A percentile compares a stretch with the other conserved stretches of the same genome.
These are phyloP conservation scores for Prolemur simus DNA, from an alignment of 2,113 vertebrate species.

Conservation along the genomic window DNA sequence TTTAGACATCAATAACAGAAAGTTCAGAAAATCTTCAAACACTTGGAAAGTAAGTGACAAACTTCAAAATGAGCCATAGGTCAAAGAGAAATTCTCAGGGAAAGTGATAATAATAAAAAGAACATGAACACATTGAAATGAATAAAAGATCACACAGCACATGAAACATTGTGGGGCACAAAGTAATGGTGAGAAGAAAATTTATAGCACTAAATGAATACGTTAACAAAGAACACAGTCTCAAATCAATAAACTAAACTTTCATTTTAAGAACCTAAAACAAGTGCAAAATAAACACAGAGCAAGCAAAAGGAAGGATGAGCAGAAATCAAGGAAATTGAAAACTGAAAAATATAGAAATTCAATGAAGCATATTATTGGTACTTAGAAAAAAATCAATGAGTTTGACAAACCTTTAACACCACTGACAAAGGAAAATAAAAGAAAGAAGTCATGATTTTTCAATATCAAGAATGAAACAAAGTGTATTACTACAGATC, in stretches of 20 bases:
- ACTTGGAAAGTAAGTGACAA: not conserved
- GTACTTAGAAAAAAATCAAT: not conserved
- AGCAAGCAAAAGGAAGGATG: not conserved
- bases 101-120: no score
- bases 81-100: not conserved
- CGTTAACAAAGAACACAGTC: not conserved
- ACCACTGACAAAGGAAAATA: not conserved
- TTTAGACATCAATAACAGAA: not conserved
- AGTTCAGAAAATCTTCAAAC: not conserved
- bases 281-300: not conserved
- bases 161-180: not conserved
- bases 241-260: not conserved
- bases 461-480: not conserved
- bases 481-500: not conserved
- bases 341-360: not conserved
- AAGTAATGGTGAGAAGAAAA: not conserved
- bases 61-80: not conserved
- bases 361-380: not conserved
- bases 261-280: not conserved
- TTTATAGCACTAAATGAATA: not conserved
- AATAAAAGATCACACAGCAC: not conserved
- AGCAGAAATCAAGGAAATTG: not conserved
- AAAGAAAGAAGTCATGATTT: not conserved
- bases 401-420: not conserved
- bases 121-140: not conserved